Base-by-base conservation (phyloP, 2,888 invertebrate genomes). In the Resseliella maxima region DNA sequence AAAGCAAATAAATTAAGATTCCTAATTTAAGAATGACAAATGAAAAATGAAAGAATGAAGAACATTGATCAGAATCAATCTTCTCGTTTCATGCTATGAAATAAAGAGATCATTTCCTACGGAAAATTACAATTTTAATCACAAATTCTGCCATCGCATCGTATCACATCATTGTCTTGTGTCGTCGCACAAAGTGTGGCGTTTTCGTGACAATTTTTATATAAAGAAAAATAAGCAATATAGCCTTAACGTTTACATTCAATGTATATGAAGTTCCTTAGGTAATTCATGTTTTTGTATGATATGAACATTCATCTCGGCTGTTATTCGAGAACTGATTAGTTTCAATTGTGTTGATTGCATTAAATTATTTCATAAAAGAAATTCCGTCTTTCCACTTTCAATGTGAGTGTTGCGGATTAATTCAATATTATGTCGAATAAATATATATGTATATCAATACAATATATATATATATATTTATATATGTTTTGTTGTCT, bases 281-380 rank as follows among this genome's bases (percentile, higher is more conserved):
- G 72, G 72, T 72, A 72, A 72, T 72, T 31, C 72, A 31, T 72
- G 18, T 72, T 59, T n/a, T n/a, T 72, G 59, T 59, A 5, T 72
- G 83, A 83, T 83, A 38, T 83, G 38, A 83, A 83, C 83, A 83
- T 83, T 83, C 83, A 83, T 36, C 83, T 83, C 36, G 72, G 72
- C 83, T 83, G 83, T 83, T 83, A 83, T 83, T 83, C 83, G 83
- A 83, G 83, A 83, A 83, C 83, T 83, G 83, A 83, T 83, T 83
- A 83, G 21, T 83, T 83, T 83, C 83, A 83, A 83, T 83, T 83
- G 83, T 83, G 83, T 83, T 83, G 83, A 83, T 83, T 83, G 38
- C 38, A 83, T 83, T 83, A 83, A 83, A 83, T 83, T 83, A 83
- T 83, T 83, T 83, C 83, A 83, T 83, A 83, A 83, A 83, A 83